A percentile compares a stretch with the other conserved stretches of the same genome.
Conservation (phyloP, 2,888 invertebrate species). For the Trisateles emortualis region DNA sequence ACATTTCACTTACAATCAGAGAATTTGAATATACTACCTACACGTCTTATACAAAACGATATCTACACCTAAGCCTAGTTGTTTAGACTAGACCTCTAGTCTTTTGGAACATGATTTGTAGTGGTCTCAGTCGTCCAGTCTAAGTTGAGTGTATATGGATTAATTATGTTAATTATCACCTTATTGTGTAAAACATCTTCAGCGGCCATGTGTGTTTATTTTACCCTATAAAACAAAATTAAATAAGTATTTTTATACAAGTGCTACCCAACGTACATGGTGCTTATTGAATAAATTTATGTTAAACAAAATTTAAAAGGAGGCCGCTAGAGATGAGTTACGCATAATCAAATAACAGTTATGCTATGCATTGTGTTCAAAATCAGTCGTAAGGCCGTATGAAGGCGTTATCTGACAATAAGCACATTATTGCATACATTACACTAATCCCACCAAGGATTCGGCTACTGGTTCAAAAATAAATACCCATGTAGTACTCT, state of each 20-base stretch:
- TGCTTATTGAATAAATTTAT: not conserved
- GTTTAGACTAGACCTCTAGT: slow-evolving; percentile 72
- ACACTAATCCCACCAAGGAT: slow-evolving; percentile 50
- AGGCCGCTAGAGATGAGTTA: slow-evolving; percentile 11
- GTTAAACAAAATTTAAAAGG: slow-evolving; percentile 4
- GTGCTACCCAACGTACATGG: slow-evolving; percentile 1
- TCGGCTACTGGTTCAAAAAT: slow-evolving; percentile 34
- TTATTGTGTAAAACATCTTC: slow-evolving; percentile 14
- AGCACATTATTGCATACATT: slow-evolving; percentile 23
- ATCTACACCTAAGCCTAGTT: slow-evolving; percentile 79
- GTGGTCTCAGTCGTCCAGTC: slow-evolving; percentile 53
- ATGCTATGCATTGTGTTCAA: slow-evolving; percentile 42
- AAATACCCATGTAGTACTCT: slow-evolving; percentile 25
- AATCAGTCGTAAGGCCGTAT: slow-evolving; percentile 52
- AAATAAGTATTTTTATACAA: slow-evolving; percentile 1
- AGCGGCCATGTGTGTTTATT: not conserved
- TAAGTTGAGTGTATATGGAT: slow-evolving; percentile 21
- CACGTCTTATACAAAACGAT: slow-evolving; percentile 80
- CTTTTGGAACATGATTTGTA: slow-evolving; percentile 68
- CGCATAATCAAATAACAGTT: slow-evolving; percentile 19
- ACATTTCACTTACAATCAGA: slow-evolving; percentile 62
- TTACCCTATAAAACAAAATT: not conserved
- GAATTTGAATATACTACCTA: slow-evolving; percentile 84
- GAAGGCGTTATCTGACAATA: slow-evolving; percentile 31
- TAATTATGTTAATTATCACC: slow-evolving; percentile 24